Evolutionary conservation across 2,113 vertebrate species (phyloP), one percentile per base, ranked within the genome.

Genomic region (Mormoops blainvillei): DNA sequence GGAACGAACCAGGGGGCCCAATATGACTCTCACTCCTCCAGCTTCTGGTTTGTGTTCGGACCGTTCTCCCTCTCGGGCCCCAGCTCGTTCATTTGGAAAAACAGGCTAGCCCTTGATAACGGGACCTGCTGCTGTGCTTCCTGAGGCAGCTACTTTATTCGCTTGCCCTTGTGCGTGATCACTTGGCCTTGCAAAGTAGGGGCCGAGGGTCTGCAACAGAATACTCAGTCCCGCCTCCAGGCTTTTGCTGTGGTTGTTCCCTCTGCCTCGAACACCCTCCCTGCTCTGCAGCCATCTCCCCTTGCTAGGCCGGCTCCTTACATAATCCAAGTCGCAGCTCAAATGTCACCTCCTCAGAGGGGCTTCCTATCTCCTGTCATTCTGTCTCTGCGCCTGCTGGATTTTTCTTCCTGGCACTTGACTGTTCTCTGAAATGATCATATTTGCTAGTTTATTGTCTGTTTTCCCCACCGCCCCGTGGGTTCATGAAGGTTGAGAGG

Each of bases 281-380:
- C 43, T n/a, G 0, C 31, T 3, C 5, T 1, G 0, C 20, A 26
- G 12, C 22, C 26, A 5, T 26, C 76, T 38, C 43, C 33, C n/a
- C 9, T 15, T 2, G 26, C 56, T 20, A 33, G 7, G 26, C 65
- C 28, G 92, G 24, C 52, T 56, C 43, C 36, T 43, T 8, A 52
- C 20, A 85, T 38, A 45, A 61, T 16, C 48, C 65, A 28, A 6
- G 58, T 45, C 61, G 65, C 31, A 33, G 77, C 88, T 54, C 82
- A 87, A 5, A 67, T 71, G 82, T 85, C 67, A 68, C 58, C 28
- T 50, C 61, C 54, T 52, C n/a, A 16, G 77, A 81, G 87, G 36
- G 84, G 63, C 58, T 48, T 87, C 31, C 68, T 19, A 36, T 56
- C 14, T 45, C 58, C 56, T 31, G 45, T 38, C 80, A 12, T 56